Percentiles rank a stretch among this genome's conserved stretches.
phyloP scores from a whole-genome alignment of 1,140 invertebrate species.

The Trinorchestia longiramus region DNA sequence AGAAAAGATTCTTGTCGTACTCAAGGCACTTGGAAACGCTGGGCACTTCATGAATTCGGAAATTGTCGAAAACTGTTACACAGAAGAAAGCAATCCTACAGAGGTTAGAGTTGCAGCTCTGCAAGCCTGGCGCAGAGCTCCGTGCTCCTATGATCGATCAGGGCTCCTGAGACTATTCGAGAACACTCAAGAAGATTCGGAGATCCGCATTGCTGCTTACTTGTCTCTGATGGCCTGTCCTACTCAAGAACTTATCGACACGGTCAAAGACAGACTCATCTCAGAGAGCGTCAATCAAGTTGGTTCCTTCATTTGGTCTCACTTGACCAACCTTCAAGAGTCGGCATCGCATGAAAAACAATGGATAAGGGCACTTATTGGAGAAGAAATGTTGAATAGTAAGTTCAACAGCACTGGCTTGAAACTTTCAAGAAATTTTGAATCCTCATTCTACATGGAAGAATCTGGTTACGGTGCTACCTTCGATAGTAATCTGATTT shows the following conservation, averaged over 20 bases:
- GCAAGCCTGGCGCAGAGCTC: slow-evolving; percentile 80
- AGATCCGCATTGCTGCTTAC: slow-evolving; percentile 89
- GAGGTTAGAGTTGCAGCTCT: slow-evolving; percentile 84
- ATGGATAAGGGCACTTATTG: slow-evolving; percentile 78
- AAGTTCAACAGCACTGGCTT: slow-evolving; percentile 83
- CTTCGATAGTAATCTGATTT: slow-evolving; percentile 84
- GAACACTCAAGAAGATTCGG: slow-evolving; percentile 82
- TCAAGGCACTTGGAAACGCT: slow-evolving; percentile 88
- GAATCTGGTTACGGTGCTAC: slow-evolving; percentile 79
- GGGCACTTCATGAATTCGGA: slow-evolving; percentile 76
- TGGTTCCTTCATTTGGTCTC: slow-evolving; percentile 86
- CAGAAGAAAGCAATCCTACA: slow-evolving; percentile 77
- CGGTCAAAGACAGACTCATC: slow-evolving; percentile 80
- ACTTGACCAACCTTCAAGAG: slow-evolving; percentile 80
- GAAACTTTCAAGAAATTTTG: slow-evolving; percentile 84
- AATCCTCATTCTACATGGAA: slow-evolving; percentile 80
- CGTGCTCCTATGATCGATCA: slow-evolving; percentile 75
- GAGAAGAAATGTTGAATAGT: slow-evolving; percentile 77
- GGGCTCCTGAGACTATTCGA: slow-evolving; percentile 77
- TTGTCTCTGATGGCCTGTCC: slow-evolving; percentile 84
- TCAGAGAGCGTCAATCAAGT: slow-evolving; percentile 79
- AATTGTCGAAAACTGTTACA: slow-evolving; percentile 77
- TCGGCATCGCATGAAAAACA: slow-evolving; percentile 81
- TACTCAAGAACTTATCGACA: slow-evolving; percentile 76
- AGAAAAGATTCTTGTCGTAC: slow-evolving; percentile 78